Percentiles rank a stretch among this genome's conserved stretches.
Conservation (phyloP, 2,797 vertebrate genomes). For the Etheostoma perlongum region DNA sequence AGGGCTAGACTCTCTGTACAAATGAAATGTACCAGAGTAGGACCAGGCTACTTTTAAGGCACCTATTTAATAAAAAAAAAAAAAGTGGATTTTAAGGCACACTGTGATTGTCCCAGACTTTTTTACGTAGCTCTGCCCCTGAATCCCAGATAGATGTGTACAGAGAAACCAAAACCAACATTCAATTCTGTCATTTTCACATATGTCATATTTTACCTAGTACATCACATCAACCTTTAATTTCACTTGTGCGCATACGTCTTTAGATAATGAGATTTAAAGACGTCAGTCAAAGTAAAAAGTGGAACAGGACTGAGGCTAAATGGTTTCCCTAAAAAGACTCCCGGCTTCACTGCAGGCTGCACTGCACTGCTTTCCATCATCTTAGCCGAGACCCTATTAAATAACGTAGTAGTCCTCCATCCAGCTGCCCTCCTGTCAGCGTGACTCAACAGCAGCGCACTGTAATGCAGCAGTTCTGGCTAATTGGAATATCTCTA, state of each 20-base stretch:
- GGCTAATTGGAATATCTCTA: conserved; percentile 61
- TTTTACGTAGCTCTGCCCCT: no score
- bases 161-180: no score
- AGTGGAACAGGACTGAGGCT: background rate
- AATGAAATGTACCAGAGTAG: no score
- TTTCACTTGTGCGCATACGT: background rate
- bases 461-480: conserved; percentile 34
- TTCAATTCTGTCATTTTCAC: background rate
- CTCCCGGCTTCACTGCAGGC: conserved; percentile 21
- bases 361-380: conserved; percentile 35
- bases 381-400: conserved; percentile 43
- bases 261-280: conserved; percentile 37
- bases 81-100: no score
- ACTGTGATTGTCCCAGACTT: no score
- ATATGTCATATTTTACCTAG: background rate
- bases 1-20: no score
- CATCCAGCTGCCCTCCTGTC: conserved; percentile 45
- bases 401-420: conserved; percentile 47
- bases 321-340: conserved; percentile 27
- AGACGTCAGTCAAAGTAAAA: conserved; percentile 17
- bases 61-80: no score
- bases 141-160: no score
- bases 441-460: conserved; percentile 22
- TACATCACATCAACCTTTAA: background rate
- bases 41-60: no score